phyloP scores from a whole-genome alignment of 2,113 vertebrate species.

The Prunella fulvescens region DNA sequence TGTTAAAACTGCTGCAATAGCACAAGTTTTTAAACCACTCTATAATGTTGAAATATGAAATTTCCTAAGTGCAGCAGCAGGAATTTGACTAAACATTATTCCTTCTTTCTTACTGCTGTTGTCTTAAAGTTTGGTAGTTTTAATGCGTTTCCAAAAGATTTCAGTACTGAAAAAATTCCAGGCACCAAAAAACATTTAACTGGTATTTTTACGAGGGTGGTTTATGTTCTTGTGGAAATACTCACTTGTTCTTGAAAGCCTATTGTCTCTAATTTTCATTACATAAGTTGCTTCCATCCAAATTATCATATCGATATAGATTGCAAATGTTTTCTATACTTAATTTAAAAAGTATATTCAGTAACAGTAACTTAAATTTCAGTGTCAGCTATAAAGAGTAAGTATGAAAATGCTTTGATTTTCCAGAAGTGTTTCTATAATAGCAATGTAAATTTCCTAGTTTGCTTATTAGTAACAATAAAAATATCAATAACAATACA shows the following conservation, averaged over 20 bases:
- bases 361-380: neutral
- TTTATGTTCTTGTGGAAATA: neutral
- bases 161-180: neutral
- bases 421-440: neutral
- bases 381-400: neutral
- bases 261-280: neutral
- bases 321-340: neutral
- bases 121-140: neutral
- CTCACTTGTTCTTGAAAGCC: neutral
- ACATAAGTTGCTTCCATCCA: neutral
- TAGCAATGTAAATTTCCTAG: neutral
- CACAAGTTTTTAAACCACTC: neutral
- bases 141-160: neutral
- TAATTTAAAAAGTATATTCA: neutral
- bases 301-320: neutral
- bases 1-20: neutral
- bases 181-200: neutral
- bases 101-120: neutral
- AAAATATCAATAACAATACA: neutral
- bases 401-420: neutral
- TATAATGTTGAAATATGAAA: neutral
- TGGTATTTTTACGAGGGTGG: neutral
- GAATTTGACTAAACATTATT: neutral
- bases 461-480: neutral
- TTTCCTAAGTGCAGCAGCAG: neutral